Percentiles rank a stretch among this genome's conserved stretches.
These are phyloP conservation scores for Tokudaia muenninki DNA, from an alignment of 2,797 vertebrate species.

Conservation along the genomic window DNA sequence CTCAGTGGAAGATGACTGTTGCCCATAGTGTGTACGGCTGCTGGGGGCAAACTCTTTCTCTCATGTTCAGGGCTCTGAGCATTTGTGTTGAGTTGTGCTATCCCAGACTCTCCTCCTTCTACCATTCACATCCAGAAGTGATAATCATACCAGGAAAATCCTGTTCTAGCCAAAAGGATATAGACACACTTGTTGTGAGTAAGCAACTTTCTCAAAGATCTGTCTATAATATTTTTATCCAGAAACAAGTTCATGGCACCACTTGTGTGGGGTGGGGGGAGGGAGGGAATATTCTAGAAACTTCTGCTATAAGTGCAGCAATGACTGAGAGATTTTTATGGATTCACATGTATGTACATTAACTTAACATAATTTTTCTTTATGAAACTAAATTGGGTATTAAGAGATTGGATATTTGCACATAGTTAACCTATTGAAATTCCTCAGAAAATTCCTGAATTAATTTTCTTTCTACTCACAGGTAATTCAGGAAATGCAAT, in stretches of 20 bases:
- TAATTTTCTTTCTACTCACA: constrained; percentile 25
- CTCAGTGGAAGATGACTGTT: not conserved
- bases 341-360: not conserved
- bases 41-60: not conserved
- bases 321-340: not conserved
- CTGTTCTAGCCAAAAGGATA: not conserved
- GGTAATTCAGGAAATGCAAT: constrained; percentile 37
- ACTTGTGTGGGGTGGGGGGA: too few species aligned
- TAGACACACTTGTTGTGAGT: not conserved
- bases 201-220: not conserved
- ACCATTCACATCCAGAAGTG: not conserved
- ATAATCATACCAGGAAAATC: not conserved
- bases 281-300: constrained; percentile 39
- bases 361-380: not conserved
- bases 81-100: not conserved
- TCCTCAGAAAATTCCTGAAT: not conserved
- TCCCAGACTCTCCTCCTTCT: not conserved
- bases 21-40: not conserved
- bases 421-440: constrained; percentile 21
- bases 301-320: not conserved
- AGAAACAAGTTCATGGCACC: not conserved
- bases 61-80: not conserved
- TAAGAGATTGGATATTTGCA: constrained; percentile 10
- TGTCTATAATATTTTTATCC: not conserved
- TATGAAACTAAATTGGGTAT: not conserved